Evolutionary conservation across 2,888 invertebrate genomes (phyloP).

Genomic region (Chloroclysta siterata): DNA sequence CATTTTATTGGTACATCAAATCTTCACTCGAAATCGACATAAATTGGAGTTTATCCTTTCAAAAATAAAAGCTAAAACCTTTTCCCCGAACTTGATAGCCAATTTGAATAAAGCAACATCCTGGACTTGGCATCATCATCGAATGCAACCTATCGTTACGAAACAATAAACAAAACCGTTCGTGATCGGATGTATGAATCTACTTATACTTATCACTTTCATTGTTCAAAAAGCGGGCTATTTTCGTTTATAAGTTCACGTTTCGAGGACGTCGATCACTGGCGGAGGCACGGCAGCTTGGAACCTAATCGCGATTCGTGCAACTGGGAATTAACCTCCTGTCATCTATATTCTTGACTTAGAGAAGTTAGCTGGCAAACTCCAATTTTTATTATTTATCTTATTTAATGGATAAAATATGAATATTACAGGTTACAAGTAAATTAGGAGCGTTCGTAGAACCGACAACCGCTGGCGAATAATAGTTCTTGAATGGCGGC

Average conservation of each 20-base stretch:
- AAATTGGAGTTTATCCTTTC: constrained; percentile 5
- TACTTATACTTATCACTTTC: constrained; percentile 12
- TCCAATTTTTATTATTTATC: neutral
- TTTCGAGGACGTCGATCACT: constrained; percentile 40
- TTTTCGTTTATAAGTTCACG: constrained; percentile 28
- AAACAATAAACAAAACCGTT: constrained; percentile 16
- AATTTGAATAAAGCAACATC: constrained; percentile 15
- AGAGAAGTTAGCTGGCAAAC: constrained; percentile 13
- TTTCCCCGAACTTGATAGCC: constrained; percentile 12
- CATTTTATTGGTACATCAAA: constrained; percentile 2
- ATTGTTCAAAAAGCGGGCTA: constrained; percentile 11
- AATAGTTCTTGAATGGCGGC: too few relatives aligned
- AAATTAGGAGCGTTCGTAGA: too few relatives aligned
- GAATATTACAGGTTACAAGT: too few relatives aligned
- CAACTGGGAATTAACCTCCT: constrained; percentile 56
- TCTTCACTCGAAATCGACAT: constrained; percentile 1
- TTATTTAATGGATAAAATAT: too few relatives aligned
- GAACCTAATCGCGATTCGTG: constrained; percentile 46
- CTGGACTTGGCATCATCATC: constrained; percentile 1
- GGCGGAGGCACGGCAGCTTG: constrained; percentile 35
- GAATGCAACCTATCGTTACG: constrained; percentile 8
- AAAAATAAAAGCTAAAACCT: constrained; percentile 6
- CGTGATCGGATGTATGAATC: constrained; percentile 16
- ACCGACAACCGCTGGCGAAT: too few relatives aligned
- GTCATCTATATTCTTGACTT: constrained; percentile 50